These are phyloP conservation scores for Drosophila kuntzei DNA, from an alignment of 2,888 invertebrate genomes.

Conservation along the genomic window DNA sequence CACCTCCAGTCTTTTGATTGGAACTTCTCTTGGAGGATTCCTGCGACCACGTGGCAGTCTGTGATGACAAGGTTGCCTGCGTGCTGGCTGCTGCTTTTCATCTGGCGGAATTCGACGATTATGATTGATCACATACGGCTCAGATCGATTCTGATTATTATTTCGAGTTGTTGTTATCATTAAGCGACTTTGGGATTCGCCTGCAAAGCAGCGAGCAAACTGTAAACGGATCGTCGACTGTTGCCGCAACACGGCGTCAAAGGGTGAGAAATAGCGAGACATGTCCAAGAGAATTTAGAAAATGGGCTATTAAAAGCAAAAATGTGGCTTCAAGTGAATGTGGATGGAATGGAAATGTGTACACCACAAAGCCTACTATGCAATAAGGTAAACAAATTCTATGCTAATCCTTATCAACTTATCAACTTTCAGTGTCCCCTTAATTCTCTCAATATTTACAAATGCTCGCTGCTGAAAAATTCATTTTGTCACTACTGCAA, in stretches of 20 bases:
- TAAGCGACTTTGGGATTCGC: neutral
- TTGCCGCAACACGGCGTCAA: neutral
- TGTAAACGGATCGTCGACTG: neutral
- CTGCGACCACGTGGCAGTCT: neutral
- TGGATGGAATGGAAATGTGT: neutral
- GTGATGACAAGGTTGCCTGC: conserved; percentile 1
- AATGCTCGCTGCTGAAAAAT: conserved; percentile 35
- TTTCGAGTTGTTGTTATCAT: neutral
- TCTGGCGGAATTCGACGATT: conserved; percentile 1
- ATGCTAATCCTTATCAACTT: neutral
- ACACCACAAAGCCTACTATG: neutral
- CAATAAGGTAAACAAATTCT: neutral
- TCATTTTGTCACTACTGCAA: conserved; percentile 36
- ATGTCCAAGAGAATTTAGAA: conserved; percentile 31
- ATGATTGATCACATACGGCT: neutral
- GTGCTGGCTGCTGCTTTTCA: conserved; percentile 1
- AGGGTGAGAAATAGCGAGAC: conserved; percentile 13
- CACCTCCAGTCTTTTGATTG: neutral
- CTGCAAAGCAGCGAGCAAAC: neutral
- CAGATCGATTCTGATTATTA: neutral
- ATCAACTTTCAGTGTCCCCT: neutral
- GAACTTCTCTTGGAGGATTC: neutral
- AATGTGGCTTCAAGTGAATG: neutral
- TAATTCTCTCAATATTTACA: conserved; percentile 6
- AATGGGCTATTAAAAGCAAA: neutral